Conservation (phyloP, 1,140 invertebrate species). For the Pseudomyrmex gracilis region DNA sequence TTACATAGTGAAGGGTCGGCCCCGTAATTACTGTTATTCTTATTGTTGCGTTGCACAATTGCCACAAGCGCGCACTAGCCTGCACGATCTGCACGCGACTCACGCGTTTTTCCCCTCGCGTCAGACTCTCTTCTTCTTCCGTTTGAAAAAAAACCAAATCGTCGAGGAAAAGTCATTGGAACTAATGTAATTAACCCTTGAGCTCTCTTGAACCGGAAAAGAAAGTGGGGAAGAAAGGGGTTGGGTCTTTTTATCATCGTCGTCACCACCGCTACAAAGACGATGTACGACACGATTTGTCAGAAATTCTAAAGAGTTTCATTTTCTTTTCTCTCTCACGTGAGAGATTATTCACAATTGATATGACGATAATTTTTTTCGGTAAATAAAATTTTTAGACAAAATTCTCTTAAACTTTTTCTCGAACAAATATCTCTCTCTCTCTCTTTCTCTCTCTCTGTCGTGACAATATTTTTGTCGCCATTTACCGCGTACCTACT, state of each 20-base stretch:
- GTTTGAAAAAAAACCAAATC: slow-evolving; percentile 20
- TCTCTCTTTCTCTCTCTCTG: too few relatives aligned
- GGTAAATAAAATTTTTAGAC: slow-evolving; percentile 20
- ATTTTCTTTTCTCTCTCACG: too few relatives aligned
- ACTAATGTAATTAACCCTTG: slow-evolving; percentile 72
- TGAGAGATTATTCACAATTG: slow-evolving; percentile 3
- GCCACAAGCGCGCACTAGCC: slow-evolving; percentile 44
- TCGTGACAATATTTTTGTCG: slow-evolving; percentile 10
- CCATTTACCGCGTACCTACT: not conserved
- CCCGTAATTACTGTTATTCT: slow-evolving; percentile 62
- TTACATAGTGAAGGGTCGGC: slow-evolving; percentile 42
- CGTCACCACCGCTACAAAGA: slow-evolving; percentile 3
- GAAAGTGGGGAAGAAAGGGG: not conserved
- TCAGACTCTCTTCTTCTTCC: slow-evolving; percentile 16
- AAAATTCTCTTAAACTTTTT: slow-evolving; percentile 15
- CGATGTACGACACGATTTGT: slow-evolving; percentile 40
- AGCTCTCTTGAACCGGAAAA: slow-evolving; percentile 58
- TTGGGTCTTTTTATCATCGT: slow-evolving; percentile 19
- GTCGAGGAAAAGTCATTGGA: slow-evolving; percentile 65
- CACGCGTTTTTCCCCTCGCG: slow-evolving; percentile 10
- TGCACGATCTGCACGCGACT: slow-evolving; percentile 61
- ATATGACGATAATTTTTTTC: slow-evolving; percentile 43
- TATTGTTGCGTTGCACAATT: slow-evolving; percentile 63
- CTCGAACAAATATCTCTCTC: not conserved
- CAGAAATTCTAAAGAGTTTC: not conserved